Percentiles rank a stretch among this genome's conserved stretches.
Evolutionary conservation across 1,140 invertebrate genomes (phyloP).

Genomic region (Cephus cinctus): DNA sequence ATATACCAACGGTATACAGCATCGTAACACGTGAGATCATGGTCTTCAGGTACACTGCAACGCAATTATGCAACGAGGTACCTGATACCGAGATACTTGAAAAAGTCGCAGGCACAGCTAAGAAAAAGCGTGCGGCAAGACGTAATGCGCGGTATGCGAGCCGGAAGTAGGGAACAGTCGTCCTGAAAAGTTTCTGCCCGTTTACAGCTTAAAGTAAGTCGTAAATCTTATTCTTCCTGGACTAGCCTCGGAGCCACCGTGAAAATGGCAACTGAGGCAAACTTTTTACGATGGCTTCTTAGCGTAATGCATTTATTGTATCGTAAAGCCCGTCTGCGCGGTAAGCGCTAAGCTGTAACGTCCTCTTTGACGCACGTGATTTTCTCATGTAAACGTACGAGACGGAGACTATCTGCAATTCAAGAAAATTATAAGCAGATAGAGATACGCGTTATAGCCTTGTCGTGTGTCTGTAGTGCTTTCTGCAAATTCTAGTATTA

Average conservation of each 20-base stretch:
- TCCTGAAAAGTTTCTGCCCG: constrained; percentile 41
- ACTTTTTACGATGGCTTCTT: constrained; percentile 38
- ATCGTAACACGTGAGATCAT: too few species aligned
- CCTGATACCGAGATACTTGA: too few species aligned
- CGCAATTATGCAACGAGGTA: too few species aligned
- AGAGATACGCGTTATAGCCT: too few species aligned
- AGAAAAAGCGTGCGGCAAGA: constrained; percentile 22
- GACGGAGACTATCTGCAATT: too few species aligned
- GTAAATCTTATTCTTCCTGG: constrained; percentile 46
- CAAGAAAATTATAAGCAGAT: too few species aligned
- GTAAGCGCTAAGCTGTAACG: constrained; percentile 11
- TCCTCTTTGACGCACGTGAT: too few species aligned
- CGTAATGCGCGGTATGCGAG: constrained; percentile 29
- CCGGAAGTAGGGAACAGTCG: constrained; percentile 33
- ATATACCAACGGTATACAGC: too few species aligned
- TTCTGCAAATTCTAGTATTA: too few species aligned
- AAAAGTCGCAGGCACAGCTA: constrained; percentile 23
- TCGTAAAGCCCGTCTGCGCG: constrained; percentile 19
- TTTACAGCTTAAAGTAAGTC: constrained; percentile 45
- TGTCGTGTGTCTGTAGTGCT: too few species aligned
- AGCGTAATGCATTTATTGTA: constrained; percentile 41
- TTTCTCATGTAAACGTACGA: too few species aligned
- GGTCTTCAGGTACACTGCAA: too few species aligned
- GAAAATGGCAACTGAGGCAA: constrained; percentile 29
- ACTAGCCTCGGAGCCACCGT: constrained; percentile 4